Percentiles rank a stretch among this genome's conserved stretches.
These are phyloP conservation scores for Sebastes oblongus DNA, from an alignment of 2,797 vertebrate species.

Conservation along the genomic window DNA sequence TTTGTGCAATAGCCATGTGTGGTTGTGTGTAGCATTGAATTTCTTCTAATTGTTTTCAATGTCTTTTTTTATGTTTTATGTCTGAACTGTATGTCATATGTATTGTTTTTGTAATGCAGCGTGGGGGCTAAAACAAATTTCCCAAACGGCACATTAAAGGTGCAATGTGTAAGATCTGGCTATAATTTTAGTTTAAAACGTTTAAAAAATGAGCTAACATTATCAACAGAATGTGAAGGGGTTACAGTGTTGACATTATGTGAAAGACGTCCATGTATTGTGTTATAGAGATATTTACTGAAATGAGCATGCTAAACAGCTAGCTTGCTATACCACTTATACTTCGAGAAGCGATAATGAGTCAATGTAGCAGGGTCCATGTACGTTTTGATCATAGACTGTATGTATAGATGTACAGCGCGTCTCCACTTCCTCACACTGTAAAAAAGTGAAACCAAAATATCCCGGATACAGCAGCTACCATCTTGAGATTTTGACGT, in stretches of 20 bases:
- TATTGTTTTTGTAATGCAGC: background rate
- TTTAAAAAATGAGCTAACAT: background rate
- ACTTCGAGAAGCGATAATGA: background rate
- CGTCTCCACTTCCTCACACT: no score
- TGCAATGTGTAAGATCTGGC: background rate
- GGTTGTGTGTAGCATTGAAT: background rate
- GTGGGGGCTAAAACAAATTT: background rate
- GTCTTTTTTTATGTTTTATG: background rate
- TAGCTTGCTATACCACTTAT: background rate
- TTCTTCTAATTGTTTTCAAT: background rate
- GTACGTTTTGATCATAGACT: no score
- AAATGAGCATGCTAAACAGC: background rate
- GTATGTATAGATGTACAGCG: no score
- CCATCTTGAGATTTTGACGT: no score
- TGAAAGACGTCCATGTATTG: no score
- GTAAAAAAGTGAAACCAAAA: no score
- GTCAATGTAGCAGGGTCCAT: background rate
- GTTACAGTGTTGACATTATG: no score
- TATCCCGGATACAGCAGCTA: fast-evolving
- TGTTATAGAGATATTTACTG: no score
- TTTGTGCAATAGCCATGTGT: background rate
- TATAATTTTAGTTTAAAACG: background rate
- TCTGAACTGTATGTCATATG: background rate
- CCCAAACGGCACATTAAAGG: background rate
- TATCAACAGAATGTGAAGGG: no score